Conservation (phyloP, 2,888 invertebrate species). For the Clitarchus hookeri region DNA sequence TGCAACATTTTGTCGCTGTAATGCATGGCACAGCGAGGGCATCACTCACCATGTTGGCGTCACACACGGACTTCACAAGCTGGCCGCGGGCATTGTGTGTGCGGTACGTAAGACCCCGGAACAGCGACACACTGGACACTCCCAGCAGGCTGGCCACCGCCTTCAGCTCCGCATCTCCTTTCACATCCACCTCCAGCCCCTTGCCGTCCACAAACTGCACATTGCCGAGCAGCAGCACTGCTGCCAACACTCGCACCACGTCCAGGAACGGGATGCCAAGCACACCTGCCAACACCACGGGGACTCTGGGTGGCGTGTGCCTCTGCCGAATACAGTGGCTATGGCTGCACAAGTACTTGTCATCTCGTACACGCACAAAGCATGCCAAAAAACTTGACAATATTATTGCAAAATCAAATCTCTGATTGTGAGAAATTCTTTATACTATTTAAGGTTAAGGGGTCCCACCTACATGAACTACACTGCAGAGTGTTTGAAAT, state of each 20-base stretch:
- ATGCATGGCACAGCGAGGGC: not conserved
- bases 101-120: slow-evolving; percentile 81
- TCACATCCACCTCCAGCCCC: slow-evolving; percentile 75
- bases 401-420: too few species aligned
- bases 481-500: too few species aligned
- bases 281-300: slow-evolving; percentile 61
- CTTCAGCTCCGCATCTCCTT: slow-evolving; percentile 81
- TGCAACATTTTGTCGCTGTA: too few species aligned
- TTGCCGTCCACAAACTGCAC: slow-evolving; percentile 83
- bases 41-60: slow-evolving; percentile 71
- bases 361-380: too few species aligned
- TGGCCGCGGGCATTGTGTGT: slow-evolving; percentile 79
- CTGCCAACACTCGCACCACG: slow-evolving; percentile 88
- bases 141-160: slow-evolving; percentile 85
- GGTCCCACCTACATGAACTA: too few species aligned
- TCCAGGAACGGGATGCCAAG: slow-evolving; percentile 93
- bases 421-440: too few species aligned
- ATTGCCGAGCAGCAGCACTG: slow-evolving; percentile 89
- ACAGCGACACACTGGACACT: slow-evolving; percentile 72
- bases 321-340: too few species aligned
- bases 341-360: too few species aligned
- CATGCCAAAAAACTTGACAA: too few species aligned
- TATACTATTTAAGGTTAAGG: too few species aligned
- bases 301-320: too few species aligned
- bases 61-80: slow-evolving; percentile 78